Base-by-base conservation (phyloP, 1,140 invertebrate species). In the Monochamus saltuarius region DNA sequence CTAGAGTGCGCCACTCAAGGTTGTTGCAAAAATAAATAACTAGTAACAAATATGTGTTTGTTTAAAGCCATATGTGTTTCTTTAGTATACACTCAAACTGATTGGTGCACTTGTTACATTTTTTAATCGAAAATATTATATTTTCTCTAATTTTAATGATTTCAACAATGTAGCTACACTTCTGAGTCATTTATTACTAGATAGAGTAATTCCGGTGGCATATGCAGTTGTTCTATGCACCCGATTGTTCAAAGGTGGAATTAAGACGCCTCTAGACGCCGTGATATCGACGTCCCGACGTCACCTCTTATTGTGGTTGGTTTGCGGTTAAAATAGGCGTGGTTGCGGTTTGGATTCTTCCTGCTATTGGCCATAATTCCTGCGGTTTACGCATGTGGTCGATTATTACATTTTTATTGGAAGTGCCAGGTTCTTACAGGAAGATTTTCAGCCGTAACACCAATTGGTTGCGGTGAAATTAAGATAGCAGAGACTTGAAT, bases 251-350 rank as follows among this genome's bases (percentile, higher is more conserved):
- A 60, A 55, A 56, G 56, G 53, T 42, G 29, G 67, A 61, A 64
- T 65, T 65, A 71, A 71, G 71, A 73, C 65, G 68, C 67, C 67
- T 71, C 64, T 63, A 68, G 69, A 65, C 66, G 66, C 43, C 59
- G 59, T 42, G 55, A 67, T 61, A 67, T 70, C 62, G 71, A 66
- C 73, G 71, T 75, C 74, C 61, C 70, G 69, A 71, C 74, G 75
- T 61, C 73, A 75, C 67, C 73, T 77, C 74, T 70, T 72, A 70
- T 76, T 78, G 77, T 76, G 77, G 77, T 79, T 79, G 77, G 77
- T 79, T 79, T 79, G 77, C 67, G 77, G 77, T 79, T 77, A 77
- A 71, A 72, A 72, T 64, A 66, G 77, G 76, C 75, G 75, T 63
- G 68, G 73, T 71, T 75, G 74, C 70, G 75, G 77, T 77, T 73